Percentiles rank a stretch among this genome's conserved stretches.
Evolutionary conservation across 2,113 vertebrate species (phyloP).

Genomic region (Ictalurus punctatus): DNA sequence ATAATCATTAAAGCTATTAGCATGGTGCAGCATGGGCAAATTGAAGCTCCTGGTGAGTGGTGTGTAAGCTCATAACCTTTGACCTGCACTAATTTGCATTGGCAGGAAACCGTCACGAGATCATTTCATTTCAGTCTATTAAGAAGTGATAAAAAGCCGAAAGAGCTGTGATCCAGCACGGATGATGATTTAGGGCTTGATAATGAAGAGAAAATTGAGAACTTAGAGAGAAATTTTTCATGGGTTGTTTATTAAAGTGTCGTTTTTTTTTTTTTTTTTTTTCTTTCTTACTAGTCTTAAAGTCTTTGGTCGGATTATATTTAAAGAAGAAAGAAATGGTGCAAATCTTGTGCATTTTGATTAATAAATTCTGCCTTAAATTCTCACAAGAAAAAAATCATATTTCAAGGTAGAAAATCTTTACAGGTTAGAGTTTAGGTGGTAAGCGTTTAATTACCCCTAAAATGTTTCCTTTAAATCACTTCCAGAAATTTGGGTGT

Average conservation of each 20-base stretch:
- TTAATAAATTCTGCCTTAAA: neutral
- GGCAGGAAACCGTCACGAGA: constrained; percentile 43
- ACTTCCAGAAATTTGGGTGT: neutral
- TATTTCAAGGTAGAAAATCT: neutral
- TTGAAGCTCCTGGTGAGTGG: constrained; percentile 47
- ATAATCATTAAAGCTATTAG: constrained; percentile 55
- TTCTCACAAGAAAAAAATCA: neutral
- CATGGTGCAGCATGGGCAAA: constrained; percentile 39
- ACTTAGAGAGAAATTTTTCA: constrained; percentile 13
- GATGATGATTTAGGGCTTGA: constrained; percentile 22
- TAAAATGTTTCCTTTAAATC: neutral
- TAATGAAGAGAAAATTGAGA: constrained; percentile 15
- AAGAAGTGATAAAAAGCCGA: constrained; percentile 42
- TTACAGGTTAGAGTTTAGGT: neutral
- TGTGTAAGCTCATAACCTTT: constrained; percentile 49
- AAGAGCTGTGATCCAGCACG: constrained; percentile 11
- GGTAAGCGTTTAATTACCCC: neutral
- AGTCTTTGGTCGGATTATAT: neutral
- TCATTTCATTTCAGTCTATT: constrained; percentile 42
- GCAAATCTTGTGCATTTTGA: neutral
- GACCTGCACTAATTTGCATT: constrained; percentile 52
- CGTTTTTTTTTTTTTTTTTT: neutral
- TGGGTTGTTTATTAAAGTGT: neutral
- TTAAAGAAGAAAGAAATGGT: neutral
- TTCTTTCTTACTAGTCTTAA: neutral